Base-by-base conservation (phyloP, 2,113 vertebrate species). In the Regulus satrapa region DNA sequence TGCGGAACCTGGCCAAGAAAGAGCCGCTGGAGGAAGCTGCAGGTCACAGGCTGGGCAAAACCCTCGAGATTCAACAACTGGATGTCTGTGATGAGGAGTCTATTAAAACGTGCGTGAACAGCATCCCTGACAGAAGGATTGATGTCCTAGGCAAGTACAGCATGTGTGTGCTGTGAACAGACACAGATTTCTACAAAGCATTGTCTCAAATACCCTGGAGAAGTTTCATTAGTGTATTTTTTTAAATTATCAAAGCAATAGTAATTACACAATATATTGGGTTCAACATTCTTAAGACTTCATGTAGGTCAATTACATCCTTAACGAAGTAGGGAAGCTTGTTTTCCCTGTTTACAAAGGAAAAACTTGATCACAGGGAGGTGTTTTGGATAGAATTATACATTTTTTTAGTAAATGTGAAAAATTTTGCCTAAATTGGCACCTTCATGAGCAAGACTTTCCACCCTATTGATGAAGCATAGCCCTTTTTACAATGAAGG, bases 81-180 rank as follows among this genome's bases (percentile, higher is more conserved):
- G 98, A 98, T 54, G 98, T 99, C 9, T 99, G 98, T 87, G 96
- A 98, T 38, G 98, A 99, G 61, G 73, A 95, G 32, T 99, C 98
- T 38, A 99, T 99, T 90, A 98, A 96, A 92, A 92, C 97, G 34
- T 99, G 98, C 25, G 97, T 99, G 89, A 98, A 98, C 15, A 98
- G 98, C 41, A 97, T 99, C 43, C 98, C 98, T 48, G 97, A 98
- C 49, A 97, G 98, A 67, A 98, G 95, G 72, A 97, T 99, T 66
- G 98, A 99, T 95, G 96, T 99, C 64, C 98, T 99, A 54, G 98
- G 98, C 98, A 97, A 98, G 98, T 76, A 93, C 31, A 55, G 9
- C 25, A 83, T 75, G 64, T 20, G 34, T 31, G 18, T 68, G 32
- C 59, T 80, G 10, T 68, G 16, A 87, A 17, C n/a, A 61, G 52